Conservation (phyloP, 2,888 invertebrate genomes). For the Lagria hirta region DNA sequence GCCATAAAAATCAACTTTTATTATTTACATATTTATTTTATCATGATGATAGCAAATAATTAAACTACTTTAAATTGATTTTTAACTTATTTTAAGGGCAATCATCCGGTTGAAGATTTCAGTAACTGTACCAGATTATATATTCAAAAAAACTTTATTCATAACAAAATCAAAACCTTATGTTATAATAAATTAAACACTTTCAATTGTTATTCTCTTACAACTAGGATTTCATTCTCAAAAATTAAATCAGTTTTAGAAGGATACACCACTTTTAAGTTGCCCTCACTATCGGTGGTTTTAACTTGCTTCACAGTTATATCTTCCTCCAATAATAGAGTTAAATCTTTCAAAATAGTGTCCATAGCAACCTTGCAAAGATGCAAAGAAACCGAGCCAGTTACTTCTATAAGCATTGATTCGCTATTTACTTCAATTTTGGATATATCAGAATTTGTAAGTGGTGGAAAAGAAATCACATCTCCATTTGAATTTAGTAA, state of each 20-base stretch:
- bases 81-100: too few species aligned
- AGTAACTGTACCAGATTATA: too few species aligned
- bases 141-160: too few species aligned
- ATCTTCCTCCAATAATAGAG: constrained; percentile 54
- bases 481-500: constrained; percentile 64
- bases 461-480: constrained; percentile 83
- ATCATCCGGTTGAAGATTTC: not conserved
- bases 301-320: constrained; percentile 68
- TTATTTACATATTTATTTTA: too few species aligned
- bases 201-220: constrained; percentile 8
- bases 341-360: constrained; percentile 64
- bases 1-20: too few species aligned
- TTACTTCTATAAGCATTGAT: constrained; percentile 74
- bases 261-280: constrained; percentile 76
- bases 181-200: constrained; percentile 13
- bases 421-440: constrained; percentile 73
- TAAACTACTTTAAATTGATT: too few species aligned
- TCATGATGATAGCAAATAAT: too few species aligned
- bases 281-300: constrained; percentile 66
- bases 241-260: constrained; percentile 64
- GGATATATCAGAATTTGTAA: constrained; percentile 79
- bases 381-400: constrained; percentile 66
- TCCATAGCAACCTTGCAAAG: constrained; percentile 70
- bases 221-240: constrained; percentile 21
- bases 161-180: constrained; percentile 15